Evolutionary conservation across 2,797 vertebrate genomes (phyloP).

Genomic region (Brachyrhaphis roseni): DNA sequence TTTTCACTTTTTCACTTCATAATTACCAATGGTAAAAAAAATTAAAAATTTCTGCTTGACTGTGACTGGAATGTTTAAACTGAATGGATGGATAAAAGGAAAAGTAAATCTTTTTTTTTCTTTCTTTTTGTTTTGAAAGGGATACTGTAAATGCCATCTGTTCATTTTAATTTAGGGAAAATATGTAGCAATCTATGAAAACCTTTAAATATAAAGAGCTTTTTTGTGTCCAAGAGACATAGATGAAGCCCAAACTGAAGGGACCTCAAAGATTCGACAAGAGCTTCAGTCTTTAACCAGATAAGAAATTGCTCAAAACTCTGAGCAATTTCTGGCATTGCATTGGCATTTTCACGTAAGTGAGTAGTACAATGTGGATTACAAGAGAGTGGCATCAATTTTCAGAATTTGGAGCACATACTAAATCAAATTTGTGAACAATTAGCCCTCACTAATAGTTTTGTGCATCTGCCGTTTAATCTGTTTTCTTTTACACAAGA

Average conservation of each 20-base stretch:
- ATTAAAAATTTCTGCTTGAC: not conserved
- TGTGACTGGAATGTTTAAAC: not conserved
- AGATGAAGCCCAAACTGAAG: not conserved
- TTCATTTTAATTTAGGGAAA: not conserved
- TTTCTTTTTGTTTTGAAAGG: not conserved
- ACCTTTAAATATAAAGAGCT: not conserved
- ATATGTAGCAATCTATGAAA: not conserved
- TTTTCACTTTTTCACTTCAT: not conserved
- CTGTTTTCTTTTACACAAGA: conserved; percentile 8
- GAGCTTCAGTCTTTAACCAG: not conserved
- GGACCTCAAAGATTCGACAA: not conserved
- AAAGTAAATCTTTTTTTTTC: not conserved
- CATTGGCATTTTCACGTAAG: no score
- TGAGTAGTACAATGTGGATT: not conserved
- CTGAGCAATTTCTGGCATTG: not conserved
- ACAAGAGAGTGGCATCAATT: not conserved
- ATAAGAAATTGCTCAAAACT: not conserved
- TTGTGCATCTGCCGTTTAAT: not conserved
- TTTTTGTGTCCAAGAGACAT: not conserved
- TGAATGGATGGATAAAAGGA: not conserved
- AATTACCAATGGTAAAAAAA: not conserved
- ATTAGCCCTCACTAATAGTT: not conserved
- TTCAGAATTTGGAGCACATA: not conserved
- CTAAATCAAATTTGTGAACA: not conserved
- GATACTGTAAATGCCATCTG: not conserved